Evolutionary conservation across 1,140 invertebrate genomes (phyloP), one percentile per base, ranked within the genome.

Genomic region (Hormaphis cornu): DNA sequence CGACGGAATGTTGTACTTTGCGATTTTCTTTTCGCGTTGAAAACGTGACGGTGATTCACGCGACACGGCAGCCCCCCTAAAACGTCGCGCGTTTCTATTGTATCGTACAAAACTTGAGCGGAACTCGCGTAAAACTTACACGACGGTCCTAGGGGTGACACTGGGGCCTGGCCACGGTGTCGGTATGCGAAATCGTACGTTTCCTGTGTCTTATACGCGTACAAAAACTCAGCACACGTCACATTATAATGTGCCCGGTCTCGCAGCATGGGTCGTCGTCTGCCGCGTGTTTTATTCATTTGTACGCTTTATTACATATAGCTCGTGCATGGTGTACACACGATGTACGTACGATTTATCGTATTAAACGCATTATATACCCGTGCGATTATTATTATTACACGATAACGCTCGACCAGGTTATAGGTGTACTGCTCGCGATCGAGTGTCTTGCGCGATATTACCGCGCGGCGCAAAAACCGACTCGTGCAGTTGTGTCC

Each of bases 261-360:
- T 56, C 53, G 33, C 53, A 35, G 53, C 53, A 56, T 37, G 53
- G 53, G 53, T n/a, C 14, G 20, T 24, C 46, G 48, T 52, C 48
- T 22, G 26, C 12, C 14, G 48, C 48, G 14, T 16, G 12, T 28
- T 7, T 10, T 52, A 50, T 50, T 50, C n/a, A n/a, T 24, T 26
- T 24, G 26, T 50, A 16, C 24, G 10, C 6, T 24, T 24, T 50
- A 50, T 26, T 50, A 33, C 14, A 33, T 18, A 20, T 12, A n/a
- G n/a, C n/a, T n/a, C n/a, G n/a, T n/a, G n/a, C n/a, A n/a, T n/a
- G n/a, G n/a, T n/a, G n/a, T n/a, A n/a, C n/a, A n/a, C n/a, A n/a
- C n/a, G n/a, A n/a, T n/a, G n/a, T n/a, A n/a, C n/a, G n/a, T n/a
- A n/a, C n/a, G n/a, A n/a, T n/a, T n/a, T n/a, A n/a, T n/a, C n/a